These are phyloP conservation scores for Protophormia terraenovae DNA, from an alignment of 2,888 invertebrate species.

Conservation along the genomic window DNA sequence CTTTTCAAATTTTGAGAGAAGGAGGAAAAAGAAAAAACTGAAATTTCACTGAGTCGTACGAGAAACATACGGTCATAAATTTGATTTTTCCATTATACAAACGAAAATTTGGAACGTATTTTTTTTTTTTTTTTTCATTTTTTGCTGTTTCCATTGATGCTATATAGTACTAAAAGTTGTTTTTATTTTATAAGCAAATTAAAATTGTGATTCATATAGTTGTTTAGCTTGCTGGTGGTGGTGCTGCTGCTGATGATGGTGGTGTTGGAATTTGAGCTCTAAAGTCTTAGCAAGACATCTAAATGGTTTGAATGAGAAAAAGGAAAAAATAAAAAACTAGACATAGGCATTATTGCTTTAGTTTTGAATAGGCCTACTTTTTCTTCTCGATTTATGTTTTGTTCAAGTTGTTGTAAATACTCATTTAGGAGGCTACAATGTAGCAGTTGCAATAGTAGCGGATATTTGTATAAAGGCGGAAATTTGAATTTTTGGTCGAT, in stretches of 20 bases:
- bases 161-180: no score
- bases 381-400: conserved; percentile 23
- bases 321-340: conserved; percentile 9
- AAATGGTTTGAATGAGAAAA: conserved; percentile 30
- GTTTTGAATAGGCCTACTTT: conserved; percentile 15
- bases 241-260: neutral
- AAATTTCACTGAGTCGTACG: conserved; percentile 32
- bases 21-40: neutral
- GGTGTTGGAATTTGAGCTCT: neutral
- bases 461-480: conserved; percentile 51
- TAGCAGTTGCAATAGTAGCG: no score
- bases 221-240: conserved; percentile 3
- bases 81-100: conserved; percentile 51
- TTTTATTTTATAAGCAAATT: conserved; percentile 56
- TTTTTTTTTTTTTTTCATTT: neutral
- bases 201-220: conserved; percentile 55
- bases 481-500: conserved; percentile 56
- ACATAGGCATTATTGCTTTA: conserved; percentile 18
- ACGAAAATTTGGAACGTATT: conserved; percentile 19
- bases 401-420: neutral
- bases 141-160: neutral
- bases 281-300: conserved; percentile 32
- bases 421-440: no score
- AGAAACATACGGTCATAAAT: conserved; percentile 62
- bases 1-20: conserved; percentile 35